Evolutionary conservation across 2,797 vertebrate species (phyloP).

Genomic region (Mastacembelus armatus): DNA sequence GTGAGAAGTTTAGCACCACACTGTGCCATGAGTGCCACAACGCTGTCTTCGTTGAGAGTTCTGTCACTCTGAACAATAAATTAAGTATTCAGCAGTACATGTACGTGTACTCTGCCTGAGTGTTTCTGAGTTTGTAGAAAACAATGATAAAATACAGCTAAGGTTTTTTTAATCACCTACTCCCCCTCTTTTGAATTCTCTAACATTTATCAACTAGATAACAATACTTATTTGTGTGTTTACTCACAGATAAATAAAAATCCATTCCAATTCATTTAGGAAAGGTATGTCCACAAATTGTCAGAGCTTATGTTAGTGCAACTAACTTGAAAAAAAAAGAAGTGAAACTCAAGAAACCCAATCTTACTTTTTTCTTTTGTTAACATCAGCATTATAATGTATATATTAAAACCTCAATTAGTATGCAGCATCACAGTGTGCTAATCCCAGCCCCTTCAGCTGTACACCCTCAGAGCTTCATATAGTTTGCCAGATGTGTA

Average conservation of each 20-base stretch:
- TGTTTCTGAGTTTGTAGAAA: not conserved
- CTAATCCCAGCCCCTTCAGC: slow-evolving; percentile 28
- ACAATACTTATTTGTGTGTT: not conserved
- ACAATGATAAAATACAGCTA: not conserved
- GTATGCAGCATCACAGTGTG: slow-evolving; percentile 6
- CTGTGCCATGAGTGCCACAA: not conserved
- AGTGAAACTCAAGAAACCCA: not conserved
- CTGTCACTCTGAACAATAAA: no score
- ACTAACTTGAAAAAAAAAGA: not conserved
- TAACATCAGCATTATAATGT: not conserved
- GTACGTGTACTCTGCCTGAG: not conserved
- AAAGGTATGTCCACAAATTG: not conserved
- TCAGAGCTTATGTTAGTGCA: not conserved
- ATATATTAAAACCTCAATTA: slow-evolving; percentile 23
- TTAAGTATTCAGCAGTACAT: not conserved
- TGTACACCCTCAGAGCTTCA: slow-evolving; percentile 24
- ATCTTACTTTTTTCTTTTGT: not conserved
- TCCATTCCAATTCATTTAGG: not conserved
- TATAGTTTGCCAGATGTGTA: slow-evolving; percentile 59
- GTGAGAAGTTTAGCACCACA: not conserved
- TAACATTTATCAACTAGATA: not conserved
- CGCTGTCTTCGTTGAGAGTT: no score
- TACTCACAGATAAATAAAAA: not conserved
- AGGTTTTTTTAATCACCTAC: not conserved
- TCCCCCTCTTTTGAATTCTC: no score